A percentile compares a stretch with the other conserved stretches of the same genome.
These are phyloP conservation scores for Urocitellus parryii DNA, from an alignment of 2,113 vertebrate genomes.

Conservation along the genomic window DNA sequence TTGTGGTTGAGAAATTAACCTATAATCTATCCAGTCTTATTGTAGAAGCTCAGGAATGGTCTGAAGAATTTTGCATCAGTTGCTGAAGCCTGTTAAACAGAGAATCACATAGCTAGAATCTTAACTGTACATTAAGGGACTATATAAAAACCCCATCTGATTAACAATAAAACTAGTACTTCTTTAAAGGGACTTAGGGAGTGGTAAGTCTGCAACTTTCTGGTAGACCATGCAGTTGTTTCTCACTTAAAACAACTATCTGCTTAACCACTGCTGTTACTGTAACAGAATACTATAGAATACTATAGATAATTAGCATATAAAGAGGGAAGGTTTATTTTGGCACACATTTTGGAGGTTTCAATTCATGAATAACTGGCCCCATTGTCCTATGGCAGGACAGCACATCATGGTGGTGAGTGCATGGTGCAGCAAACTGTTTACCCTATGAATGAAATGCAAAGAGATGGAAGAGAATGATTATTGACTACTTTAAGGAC, in stretches of 20 bases:
- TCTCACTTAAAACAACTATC: neutral
- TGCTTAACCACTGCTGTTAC: neutral
- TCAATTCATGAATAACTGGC: neutral
- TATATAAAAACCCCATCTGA: neutral
- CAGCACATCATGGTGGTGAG: neutral
- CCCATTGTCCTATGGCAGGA: neutral
- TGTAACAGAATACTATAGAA: neutral
- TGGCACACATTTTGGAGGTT: neutral
- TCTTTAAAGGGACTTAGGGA: neutral
- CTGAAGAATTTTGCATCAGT: neutral
- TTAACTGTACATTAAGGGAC: neutral
- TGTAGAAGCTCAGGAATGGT: neutral
- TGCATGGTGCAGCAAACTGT: too few species aligned
- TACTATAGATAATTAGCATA: neutral
- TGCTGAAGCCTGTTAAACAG: neutral
- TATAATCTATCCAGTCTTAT: neutral
- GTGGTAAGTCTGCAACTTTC: neutral
- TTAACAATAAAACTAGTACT: neutral
- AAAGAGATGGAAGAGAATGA: neutral
- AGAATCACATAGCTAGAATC: neutral
- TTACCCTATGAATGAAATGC: neutral
- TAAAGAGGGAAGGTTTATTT: neutral
- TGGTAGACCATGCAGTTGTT: neutral
- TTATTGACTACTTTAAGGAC: neutral
- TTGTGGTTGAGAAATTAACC: neutral